phyloP scores from a whole-genome alignment of 1,140 invertebrate species.

The Cydia strobilella region DNA sequence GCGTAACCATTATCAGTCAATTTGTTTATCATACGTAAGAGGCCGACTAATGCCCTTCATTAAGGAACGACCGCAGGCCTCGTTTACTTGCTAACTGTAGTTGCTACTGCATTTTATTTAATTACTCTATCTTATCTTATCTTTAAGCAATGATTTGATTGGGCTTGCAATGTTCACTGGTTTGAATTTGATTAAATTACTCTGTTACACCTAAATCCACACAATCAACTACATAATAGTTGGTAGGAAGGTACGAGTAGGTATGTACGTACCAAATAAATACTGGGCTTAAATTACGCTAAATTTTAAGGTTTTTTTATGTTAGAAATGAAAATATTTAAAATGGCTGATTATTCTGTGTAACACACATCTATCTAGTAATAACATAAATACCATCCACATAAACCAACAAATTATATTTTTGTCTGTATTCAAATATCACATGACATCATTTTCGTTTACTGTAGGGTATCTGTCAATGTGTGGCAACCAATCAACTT shows the following conservation, averaged over 20 bases:
- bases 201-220: not conserved
- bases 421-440: no score
- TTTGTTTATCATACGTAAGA: constrained; percentile 8
- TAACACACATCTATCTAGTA: no score
- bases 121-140: constrained; percentile 13
- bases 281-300: no score
- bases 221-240: not conserved
- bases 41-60: not conserved
- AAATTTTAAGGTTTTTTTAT: no score
- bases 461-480: no score
- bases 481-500: no score
- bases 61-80: not conserved
- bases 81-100: not conserved
- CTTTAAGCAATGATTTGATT: not conserved
- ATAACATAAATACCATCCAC: no score
- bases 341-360: no score
- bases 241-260: not conserved
- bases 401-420: no score
- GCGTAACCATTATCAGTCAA: not conserved
- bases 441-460: no score
- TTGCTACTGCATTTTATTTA: constrained; percentile 7
- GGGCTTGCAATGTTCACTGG: not conserved
- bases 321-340: no score
- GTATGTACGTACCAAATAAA: not conserved
- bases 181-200: not conserved